phyloP scores from a whole-genome alignment of 1,140 invertebrate genomes.

The Hylyphantes graminicola region DNA sequence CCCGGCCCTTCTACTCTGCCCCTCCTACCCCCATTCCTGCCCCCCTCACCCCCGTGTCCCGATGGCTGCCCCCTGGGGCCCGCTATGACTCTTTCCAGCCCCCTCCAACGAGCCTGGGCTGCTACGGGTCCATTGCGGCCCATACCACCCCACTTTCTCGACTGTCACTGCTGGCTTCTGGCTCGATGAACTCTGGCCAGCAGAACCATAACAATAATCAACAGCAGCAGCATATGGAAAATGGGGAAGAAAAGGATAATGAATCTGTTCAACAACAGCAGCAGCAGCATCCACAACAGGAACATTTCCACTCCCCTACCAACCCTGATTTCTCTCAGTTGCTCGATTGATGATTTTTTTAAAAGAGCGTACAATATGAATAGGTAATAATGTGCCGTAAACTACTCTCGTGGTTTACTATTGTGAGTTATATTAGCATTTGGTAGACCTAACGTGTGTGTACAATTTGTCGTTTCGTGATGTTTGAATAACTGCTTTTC shows the following conservation, averaged over 20 bases:
- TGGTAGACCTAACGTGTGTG: constrained; percentile 47
- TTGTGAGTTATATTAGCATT: constrained; percentile 54
- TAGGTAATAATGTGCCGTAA: constrained; percentile 21
- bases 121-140: constrained; percentile 51
- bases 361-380: background rate
- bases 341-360: constrained; percentile 57
- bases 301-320: constrained; percentile 54
- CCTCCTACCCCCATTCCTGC: constrained; percentile 56
- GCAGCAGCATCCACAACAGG: constrained; percentile 21
- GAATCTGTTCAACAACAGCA: constrained; percentile 28
- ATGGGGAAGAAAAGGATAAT: constrained; percentile 39
- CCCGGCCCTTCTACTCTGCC: constrained; percentile 60
- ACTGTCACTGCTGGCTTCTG: constrained; percentile 54
- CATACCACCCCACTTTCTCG: constrained; percentile 59
- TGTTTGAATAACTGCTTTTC: constrained; percentile 13
- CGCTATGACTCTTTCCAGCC: constrained; percentile 58
- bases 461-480: constrained; percentile 41
- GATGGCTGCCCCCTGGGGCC: constrained; percentile 52
- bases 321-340: constrained; percentile 61
- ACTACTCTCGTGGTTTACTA: constrained; percentile 29
- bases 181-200: constrained; percentile 38
- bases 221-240: constrained; percentile 43
- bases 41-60: constrained; percentile 50
- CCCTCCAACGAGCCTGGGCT: constrained; percentile 37
- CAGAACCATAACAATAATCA: constrained; percentile 34